Evolutionary conservation across 1,140 invertebrate species (phyloP).

Genomic region (Drosophila trapezifrons): DNA sequence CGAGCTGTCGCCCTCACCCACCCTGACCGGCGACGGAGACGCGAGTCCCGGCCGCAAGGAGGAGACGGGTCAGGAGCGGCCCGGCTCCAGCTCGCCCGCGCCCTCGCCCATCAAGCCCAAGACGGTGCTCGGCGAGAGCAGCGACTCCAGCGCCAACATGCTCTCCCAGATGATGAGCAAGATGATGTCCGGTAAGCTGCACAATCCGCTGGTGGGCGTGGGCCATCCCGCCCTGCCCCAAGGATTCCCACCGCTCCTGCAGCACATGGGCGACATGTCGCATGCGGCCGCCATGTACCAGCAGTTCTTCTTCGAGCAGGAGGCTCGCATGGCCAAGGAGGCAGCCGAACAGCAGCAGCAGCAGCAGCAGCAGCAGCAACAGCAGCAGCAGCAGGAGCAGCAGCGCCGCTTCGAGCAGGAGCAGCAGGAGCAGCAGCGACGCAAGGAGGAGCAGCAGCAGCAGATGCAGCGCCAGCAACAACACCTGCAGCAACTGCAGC

Average conservation of each 20-base stretch:
- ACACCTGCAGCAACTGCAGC: conserved; percentile 79
- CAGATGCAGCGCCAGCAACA: conserved; percentile 85
- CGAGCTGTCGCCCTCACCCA: conserved; percentile 84
- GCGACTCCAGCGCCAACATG: conserved; percentile 85
- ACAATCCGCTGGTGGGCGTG: conserved; percentile 83
- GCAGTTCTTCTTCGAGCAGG: conserved; percentile 90
- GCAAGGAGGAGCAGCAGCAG: conserved; percentile 86
- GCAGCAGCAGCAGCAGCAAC: conserved; percentile 85
- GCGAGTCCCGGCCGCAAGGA: conserved; percentile 86
- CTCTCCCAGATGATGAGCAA: conserved; percentile 89
- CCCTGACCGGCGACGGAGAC: conserved; percentile 50
- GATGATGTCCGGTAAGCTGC: conserved; percentile 88
- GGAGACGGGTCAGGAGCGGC: conserved; percentile 85
- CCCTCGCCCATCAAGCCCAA: conserved; percentile 53
- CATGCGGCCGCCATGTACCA: conserved; percentile 91
- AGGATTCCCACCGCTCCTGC: conserved; percentile 86
- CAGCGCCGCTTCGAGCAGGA: conserved; percentile 87
- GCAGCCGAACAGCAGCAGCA: conserved; percentile 85
- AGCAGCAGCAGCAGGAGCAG: conserved; percentile 85
- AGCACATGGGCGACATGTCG: conserved; percentile 86
- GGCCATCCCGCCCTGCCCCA: conserved; percentile 85
- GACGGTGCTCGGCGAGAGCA: conserved; percentile 36
- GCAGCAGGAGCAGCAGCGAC: conserved; percentile 84
- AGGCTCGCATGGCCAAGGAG: conserved; percentile 89
- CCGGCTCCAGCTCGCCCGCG: conserved; percentile 86